Conservation (phyloP, 2,113 vertebrate species). For the Macheiramphus alcinus region DNA sequence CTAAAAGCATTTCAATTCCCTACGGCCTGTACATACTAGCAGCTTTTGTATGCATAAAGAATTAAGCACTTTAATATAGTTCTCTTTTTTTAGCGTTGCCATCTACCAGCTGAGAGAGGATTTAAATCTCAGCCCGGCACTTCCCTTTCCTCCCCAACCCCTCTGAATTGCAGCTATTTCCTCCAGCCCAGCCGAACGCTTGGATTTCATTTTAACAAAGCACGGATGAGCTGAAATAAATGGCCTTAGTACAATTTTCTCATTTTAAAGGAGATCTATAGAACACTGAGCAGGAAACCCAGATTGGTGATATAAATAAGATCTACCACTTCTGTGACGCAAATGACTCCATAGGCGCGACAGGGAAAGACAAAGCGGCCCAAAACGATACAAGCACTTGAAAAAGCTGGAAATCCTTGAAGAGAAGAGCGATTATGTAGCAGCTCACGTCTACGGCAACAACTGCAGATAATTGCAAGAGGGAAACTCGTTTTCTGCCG, state of each 20-base stretch:
- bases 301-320: neutral
- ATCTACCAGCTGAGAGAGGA: neutral
- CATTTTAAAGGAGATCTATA: neutral
- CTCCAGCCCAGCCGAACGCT: neutral
- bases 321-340: neutral
- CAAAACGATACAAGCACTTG: neutral
- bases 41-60: constrained; percentile 1
- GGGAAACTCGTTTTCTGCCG: neutral
- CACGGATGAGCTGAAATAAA: neutral
- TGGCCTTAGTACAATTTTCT: neutral
- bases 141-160: neutral
- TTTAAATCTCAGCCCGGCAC: neutral
- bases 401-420: neutral
- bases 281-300: neutral
- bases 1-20: constrained; percentile 48
- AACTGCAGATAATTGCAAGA: neutral
- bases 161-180: neutral
- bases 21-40: neutral
- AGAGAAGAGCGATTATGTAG: neutral
- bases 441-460: neutral
- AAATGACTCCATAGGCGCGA: neutral
- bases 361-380: neutral
- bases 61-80: neutral
- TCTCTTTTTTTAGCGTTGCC: neutral
- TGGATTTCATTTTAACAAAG: neutral